Conservation (phyloP, 2,113 vertebrate species). For the Fulica atra region DNA sequence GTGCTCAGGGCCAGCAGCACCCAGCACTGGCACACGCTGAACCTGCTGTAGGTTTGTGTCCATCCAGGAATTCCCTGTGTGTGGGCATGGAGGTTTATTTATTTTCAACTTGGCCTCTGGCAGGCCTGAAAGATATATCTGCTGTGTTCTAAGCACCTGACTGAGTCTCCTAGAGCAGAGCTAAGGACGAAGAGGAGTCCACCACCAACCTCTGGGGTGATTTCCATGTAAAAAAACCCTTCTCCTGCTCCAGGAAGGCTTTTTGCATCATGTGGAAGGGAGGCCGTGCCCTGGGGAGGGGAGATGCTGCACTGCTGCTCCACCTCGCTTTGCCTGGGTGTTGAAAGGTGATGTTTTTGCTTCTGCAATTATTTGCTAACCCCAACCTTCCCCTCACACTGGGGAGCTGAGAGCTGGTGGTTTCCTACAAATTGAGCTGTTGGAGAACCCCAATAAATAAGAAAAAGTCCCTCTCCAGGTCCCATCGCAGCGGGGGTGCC, state of each 20-base stretch:
- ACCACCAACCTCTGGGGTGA: background rate
- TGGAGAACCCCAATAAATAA: accelerated
- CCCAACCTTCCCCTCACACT: background rate
- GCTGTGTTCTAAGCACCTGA: background rate
- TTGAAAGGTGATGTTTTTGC: accelerated
- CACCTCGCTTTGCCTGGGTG: background rate
- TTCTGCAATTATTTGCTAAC: background rate
- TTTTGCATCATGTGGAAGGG: background rate
- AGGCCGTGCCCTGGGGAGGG: background rate
- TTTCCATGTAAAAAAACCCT: background rate
- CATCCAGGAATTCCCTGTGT: background rate
- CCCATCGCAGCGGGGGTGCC: background rate
- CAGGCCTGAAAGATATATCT: background rate
- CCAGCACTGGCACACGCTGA: background rate
- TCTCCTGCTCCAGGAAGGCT: background rate
- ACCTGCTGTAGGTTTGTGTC: background rate
- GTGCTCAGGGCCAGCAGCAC: background rate
- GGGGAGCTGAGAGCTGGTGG: background rate
- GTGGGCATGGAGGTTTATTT: background rate
- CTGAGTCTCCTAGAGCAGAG: background rate
- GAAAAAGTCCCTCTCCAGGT: background rate
- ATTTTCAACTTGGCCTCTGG: background rate
- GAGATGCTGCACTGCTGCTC: background rate
- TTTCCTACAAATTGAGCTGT: background rate
- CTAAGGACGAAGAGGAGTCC: background rate